Conservation (phyloP, 2,113 vertebrate genomes). For the Cnemophilus loriae region DNA sequence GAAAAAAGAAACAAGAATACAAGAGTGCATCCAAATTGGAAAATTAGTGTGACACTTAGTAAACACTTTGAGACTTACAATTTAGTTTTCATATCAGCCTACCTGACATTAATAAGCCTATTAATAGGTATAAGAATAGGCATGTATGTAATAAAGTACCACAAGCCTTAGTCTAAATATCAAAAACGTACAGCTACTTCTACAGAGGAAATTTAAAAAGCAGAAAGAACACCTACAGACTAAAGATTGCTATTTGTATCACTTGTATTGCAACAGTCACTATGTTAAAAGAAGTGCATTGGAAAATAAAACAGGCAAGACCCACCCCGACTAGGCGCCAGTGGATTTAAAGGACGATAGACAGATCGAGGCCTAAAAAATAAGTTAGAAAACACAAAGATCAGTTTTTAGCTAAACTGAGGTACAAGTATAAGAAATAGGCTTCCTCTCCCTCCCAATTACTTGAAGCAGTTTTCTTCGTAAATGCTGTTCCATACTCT, state of each 20-base stretch:
- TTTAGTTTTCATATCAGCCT: not conserved
- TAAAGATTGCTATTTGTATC: not conserved
- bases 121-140: not conserved
- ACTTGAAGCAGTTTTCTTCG: conserved; percentile 99
- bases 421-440: not conserved
- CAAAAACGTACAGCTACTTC: not conserved
- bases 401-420: not conserved
- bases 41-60: not conserved
- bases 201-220: not conserved
- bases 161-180: not conserved
- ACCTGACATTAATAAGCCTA: not conserved
- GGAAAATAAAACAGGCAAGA: conserved; percentile 28
- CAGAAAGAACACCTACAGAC: not conserved
- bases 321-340: conserved; percentile 86
- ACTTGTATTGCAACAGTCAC: not conserved
- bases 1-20: not conserved
- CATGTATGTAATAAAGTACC: not conserved
- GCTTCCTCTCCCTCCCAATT: conserved; percentile 25
- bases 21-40: not conserved
- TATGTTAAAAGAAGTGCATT: not conserved
- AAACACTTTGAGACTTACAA: not conserved
- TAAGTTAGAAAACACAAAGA: conserved; percentile 6
- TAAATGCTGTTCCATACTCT: conserved; percentile 99
- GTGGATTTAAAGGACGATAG: conserved; percentile 92
- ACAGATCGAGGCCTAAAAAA: conserved; percentile 89